These are phyloP conservation scores for Pteruthius melanotis DNA, from an alignment of 2,113 vertebrate species.

Conservation along the genomic window DNA sequence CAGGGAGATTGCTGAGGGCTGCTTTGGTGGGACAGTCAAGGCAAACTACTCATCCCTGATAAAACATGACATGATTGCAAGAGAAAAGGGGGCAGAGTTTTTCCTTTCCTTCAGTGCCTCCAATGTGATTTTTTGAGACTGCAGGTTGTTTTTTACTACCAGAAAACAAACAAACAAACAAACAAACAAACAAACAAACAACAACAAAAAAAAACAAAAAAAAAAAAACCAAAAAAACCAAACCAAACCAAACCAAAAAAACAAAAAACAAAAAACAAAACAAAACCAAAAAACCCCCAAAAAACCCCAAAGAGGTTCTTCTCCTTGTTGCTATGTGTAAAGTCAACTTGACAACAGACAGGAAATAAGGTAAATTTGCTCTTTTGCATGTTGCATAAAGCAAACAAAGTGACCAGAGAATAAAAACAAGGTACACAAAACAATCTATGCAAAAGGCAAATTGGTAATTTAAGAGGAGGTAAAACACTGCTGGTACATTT, in stretches of 20 bases:
- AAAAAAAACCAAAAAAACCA: too few relatives aligned
- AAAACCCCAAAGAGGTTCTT: not conserved
- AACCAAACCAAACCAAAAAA: too few relatives aligned
- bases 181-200: too few relatives aligned
- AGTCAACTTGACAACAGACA: not conserved
- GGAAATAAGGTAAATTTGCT: not conserved
- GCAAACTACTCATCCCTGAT: not conserved
- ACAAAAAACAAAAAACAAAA: too few relatives aligned
- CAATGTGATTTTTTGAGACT: not conserved
- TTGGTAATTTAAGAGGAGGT: not conserved
- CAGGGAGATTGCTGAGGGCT: not conserved
- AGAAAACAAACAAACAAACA: not conserved
- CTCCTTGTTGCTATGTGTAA: slow-evolving; percentile 21
- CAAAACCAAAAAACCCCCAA: too few relatives aligned
- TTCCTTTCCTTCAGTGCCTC: not conserved
- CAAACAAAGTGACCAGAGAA: not conserved
- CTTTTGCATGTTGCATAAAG: not conserved
- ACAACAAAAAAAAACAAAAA: too few relatives aligned
- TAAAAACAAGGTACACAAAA: not conserved
- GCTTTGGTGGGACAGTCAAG: not conserved
- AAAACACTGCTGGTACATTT: not conserved
- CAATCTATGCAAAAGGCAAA: not conserved
- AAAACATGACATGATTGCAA: not conserved
- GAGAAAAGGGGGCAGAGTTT: not conserved
- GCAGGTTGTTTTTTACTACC: not conserved